Percentiles rank a stretch among this genome's conserved stretches.
Evolutionary conservation across 2,888 invertebrate genomes (phyloP).

Genomic region (Protodeltote pygarga): DNA sequence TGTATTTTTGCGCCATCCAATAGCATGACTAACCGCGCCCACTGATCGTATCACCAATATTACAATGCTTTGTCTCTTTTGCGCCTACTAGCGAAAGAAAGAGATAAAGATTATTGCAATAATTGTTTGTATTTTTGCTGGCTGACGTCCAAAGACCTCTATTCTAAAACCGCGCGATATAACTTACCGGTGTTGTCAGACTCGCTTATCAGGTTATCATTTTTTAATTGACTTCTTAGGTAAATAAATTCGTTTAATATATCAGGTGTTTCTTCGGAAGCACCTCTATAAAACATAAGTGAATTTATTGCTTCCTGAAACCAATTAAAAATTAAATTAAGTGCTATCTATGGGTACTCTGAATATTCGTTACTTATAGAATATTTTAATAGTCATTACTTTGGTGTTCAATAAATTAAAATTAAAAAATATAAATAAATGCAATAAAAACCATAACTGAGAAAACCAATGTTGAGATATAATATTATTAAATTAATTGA

Average conservation of each 20-base stretch:
- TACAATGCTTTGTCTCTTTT: slow-evolving; percentile 32
- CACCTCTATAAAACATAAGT: slow-evolving; percentile 56
- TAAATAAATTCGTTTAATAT: slow-evolving; percentile 49
- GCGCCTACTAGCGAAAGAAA: slow-evolving; percentile 3
- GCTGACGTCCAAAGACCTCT: slow-evolving; percentile 1
- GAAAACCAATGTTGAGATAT: too few species aligned
- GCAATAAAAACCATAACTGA: too few species aligned
- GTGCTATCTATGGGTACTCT: too few species aligned
- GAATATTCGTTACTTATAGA: too few species aligned
- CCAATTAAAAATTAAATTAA: not conserved
- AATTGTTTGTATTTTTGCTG: not conserved
- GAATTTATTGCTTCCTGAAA: slow-evolving; percentile 55
- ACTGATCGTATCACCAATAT: not conserved
- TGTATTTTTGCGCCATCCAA: not conserved
- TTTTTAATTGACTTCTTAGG: slow-evolving; percentile 31
- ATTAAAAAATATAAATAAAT: too few species aligned
- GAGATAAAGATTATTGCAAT: slow-evolving; percentile 9
- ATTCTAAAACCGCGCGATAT: slow-evolving; percentile 11
- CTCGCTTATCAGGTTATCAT: not conserved
- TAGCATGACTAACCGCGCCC: slow-evolving; percentile 29
- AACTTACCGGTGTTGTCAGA: slow-evolving; percentile 22
- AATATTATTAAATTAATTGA: too few species aligned
- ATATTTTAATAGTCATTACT: too few species aligned
- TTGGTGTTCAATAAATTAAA: too few species aligned
- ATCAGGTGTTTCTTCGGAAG: slow-evolving; percentile 35